These are phyloP conservation scores for Bungarus multicinctus DNA, from an alignment of 2,113 vertebrate genomes.

Conservation along the genomic window DNA sequence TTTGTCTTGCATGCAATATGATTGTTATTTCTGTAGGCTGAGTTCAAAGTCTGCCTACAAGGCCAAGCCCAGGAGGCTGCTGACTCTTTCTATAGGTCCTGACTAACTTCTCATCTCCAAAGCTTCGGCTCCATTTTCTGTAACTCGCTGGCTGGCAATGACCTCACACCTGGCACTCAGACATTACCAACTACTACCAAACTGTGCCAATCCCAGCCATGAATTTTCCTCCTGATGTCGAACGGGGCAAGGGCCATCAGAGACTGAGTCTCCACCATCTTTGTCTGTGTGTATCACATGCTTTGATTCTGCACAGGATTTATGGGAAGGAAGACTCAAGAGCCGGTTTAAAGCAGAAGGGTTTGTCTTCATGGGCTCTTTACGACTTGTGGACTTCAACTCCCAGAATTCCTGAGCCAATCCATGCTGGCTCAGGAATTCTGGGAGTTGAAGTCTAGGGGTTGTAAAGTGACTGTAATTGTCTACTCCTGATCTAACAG, in stretches of 20 bases:
- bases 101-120: background rate
- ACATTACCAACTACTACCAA: background rate
- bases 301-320: background rate
- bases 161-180: background rate
- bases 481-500: background rate
- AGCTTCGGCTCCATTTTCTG: constrained; percentile 17
- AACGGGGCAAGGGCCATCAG: constrained; percentile 7
- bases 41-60: background rate
- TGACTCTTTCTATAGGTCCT: background rate
- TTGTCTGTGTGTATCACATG: background rate
- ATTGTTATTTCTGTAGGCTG: background rate
- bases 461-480: background rate
- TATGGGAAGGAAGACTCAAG: background rate
- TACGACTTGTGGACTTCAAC: background rate
- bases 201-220: background rate
- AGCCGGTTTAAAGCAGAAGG: background rate
- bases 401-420: background rate
- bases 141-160: constrained; percentile 4
- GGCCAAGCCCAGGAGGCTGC: background rate
- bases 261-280: background rate
- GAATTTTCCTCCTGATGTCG: constrained; percentile 5
- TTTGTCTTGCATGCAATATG: background rate
- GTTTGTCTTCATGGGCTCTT: background rate
- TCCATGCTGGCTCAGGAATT: background rate
- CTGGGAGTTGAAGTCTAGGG: background rate